Conservation (phyloP, 2,888 invertebrate species). For the Marasmarcha lunaedactyla region DNA sequence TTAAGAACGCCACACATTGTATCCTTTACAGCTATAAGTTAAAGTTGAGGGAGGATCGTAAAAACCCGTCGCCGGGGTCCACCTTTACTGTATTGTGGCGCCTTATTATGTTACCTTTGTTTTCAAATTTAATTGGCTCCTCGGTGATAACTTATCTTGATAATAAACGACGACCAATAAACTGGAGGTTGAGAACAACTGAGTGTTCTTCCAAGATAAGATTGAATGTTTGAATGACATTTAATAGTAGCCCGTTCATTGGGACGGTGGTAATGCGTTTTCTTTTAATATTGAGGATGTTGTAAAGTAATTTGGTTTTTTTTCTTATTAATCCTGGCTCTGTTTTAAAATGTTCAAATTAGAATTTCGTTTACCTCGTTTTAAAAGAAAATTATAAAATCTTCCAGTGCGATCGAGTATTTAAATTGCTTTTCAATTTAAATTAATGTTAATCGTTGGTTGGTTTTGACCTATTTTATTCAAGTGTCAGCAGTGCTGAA, state of each 20-base stretch:
- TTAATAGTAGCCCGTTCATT: constrained; percentile 31
- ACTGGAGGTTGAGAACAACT: constrained; percentile 55
- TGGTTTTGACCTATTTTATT: not conserved
- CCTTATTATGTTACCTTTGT: constrained; percentile 70
- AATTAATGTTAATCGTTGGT: no score
- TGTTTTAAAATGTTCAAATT: not conserved
- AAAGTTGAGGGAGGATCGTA: not conserved
- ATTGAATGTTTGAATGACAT: constrained; percentile 43
- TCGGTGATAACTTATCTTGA: constrained; percentile 68
- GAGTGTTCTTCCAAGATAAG: constrained; percentile 54
- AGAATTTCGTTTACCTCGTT: no score
- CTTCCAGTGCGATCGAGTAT: no score
- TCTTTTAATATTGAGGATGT: constrained; percentile 6
- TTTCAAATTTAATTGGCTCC: constrained; percentile 70
- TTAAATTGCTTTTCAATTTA: no score
- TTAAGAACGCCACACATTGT: no score
- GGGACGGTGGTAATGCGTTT: constrained; percentile 15
- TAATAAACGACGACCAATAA: constrained; percentile 69
- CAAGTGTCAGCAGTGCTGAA: no score
- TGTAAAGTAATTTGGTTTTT: not conserved
- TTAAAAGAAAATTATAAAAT: no score
- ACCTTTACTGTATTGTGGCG: constrained; percentile 50
- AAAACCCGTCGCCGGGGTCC: constrained; percentile 15
- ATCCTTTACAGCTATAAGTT: no score
- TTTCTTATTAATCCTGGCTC: constrained; percentile 2